Evolutionary conservation across 2,888 invertebrate species (phyloP).

Genomic region (Diarsia rubi): DNA sequence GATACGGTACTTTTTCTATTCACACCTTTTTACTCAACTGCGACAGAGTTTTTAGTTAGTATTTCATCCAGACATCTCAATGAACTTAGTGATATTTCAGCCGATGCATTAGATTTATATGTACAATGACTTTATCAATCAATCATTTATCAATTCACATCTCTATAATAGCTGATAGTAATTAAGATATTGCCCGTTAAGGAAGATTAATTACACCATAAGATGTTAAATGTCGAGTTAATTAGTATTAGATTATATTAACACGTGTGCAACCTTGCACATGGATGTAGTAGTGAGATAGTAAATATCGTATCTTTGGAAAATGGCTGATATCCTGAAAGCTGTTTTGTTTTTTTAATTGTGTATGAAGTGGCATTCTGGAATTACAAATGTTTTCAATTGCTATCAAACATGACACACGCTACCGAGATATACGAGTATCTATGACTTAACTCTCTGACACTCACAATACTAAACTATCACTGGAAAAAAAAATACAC

Average conservation of each 20-base stretch:
- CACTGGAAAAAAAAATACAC: too few relatives aligned
- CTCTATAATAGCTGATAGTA: constrained; percentile 49
- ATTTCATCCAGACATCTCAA: background rate
- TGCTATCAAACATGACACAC: too few relatives aligned
- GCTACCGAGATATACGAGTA: too few relatives aligned
- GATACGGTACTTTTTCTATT: background rate
- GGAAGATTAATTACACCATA: constrained; percentile 58
- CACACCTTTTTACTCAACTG: background rate
- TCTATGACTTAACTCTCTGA: too few relatives aligned
- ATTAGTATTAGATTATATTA: constrained; percentile 61
- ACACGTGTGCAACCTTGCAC: constrained; percentile 43
- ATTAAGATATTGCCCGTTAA: constrained; percentile 59
- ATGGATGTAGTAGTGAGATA: background rate
- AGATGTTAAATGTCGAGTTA: constrained; percentile 56
- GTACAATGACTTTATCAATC: constrained; percentile 41
- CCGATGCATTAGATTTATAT: constrained; percentile 12
- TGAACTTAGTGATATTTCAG: constrained; percentile 11
- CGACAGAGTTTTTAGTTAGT: background rate
- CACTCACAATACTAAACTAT: too few relatives aligned
- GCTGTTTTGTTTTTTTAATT: too few relatives aligned
- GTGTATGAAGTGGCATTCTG: too few relatives aligned
- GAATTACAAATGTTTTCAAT: too few relatives aligned
- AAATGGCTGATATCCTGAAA: background rate
- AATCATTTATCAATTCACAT: constrained; percentile 56
- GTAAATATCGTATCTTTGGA: background rate